Conservation (phyloP, 2,888 invertebrate genomes). For the Parnassius mnemosyne region DNA sequence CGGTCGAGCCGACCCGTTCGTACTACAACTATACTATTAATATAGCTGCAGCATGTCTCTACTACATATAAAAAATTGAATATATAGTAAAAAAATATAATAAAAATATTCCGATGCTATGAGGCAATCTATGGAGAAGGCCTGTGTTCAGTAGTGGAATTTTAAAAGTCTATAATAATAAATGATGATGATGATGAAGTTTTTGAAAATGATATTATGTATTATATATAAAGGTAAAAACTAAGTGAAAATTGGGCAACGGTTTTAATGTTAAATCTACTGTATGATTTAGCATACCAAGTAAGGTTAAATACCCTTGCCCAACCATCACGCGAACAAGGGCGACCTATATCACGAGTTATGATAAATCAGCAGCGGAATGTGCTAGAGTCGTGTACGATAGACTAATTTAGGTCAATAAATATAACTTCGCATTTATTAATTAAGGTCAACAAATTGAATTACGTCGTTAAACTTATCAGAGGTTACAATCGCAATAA, state of each 20-base stretch:
- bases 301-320: constrained; percentile 3
- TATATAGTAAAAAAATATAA: too few species aligned
- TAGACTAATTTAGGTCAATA: constrained; percentile 28
- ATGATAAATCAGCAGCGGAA: constrained; percentile 22
- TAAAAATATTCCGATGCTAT: too few species aligned
- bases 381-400: constrained; percentile 12
- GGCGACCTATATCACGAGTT: constrained; percentile 23
- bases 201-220: too few species aligned
- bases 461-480: constrained; percentile 15
- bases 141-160: too few species aligned
- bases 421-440: constrained; percentile 25
- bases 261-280: not conserved
- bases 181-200: too few species aligned
- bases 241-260: not conserved
- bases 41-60: too few species aligned
- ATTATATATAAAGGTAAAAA: too few species aligned
- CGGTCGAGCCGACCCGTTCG: too few species aligned
- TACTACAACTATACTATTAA: too few species aligned
- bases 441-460: constrained; percentile 25
- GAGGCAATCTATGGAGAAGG: too few species aligned
- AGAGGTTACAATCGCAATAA: constrained; percentile 1
- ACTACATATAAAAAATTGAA: too few species aligned
- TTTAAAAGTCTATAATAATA: too few species aligned
- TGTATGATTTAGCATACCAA: constrained; percentile 8
- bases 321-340: constrained; percentile 16